Evolutionary conservation across 2,113 vertebrate species (phyloP).

Genomic region (Cyphomyrus plagiostoma): DNA sequence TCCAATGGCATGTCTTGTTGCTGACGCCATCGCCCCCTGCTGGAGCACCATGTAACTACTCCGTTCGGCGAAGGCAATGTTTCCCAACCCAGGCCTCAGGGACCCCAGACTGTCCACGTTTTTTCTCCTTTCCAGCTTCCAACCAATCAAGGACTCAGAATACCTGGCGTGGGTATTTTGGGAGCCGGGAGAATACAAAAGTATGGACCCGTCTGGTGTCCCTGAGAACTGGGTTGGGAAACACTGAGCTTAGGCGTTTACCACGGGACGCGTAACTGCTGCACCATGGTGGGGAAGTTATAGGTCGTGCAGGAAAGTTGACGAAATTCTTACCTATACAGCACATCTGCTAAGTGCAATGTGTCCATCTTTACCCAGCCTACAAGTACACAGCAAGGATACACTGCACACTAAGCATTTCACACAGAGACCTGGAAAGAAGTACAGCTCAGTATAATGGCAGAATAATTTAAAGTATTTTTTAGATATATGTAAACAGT

Average conservation of each 20-base stretch:
- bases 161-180: background rate
- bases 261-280: background rate
- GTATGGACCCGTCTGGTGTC: background rate
- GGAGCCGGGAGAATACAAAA: background rate
- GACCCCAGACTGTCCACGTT: background rate
- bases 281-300: background rate
- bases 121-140: background rate
- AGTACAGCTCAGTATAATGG: background rate
- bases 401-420: conserved; percentile 1
- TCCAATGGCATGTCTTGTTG: background rate
- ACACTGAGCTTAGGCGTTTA: background rate
- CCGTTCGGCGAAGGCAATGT: background rate
- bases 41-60: background rate
- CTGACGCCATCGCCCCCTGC: background rate
- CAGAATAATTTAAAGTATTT: background rate
- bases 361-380: background rate
- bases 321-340: background rate
- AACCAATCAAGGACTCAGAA: background rate
- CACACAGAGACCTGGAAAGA: background rate
- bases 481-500: background rate
- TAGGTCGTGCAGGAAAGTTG: background rate
- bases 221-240: background rate
- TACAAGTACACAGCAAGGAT: background rate
- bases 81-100: background rate
- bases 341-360: background rate